phyloP scores from a whole-genome alignment of 1,140 invertebrate species.

The Drosophila nebulosa region DNA sequence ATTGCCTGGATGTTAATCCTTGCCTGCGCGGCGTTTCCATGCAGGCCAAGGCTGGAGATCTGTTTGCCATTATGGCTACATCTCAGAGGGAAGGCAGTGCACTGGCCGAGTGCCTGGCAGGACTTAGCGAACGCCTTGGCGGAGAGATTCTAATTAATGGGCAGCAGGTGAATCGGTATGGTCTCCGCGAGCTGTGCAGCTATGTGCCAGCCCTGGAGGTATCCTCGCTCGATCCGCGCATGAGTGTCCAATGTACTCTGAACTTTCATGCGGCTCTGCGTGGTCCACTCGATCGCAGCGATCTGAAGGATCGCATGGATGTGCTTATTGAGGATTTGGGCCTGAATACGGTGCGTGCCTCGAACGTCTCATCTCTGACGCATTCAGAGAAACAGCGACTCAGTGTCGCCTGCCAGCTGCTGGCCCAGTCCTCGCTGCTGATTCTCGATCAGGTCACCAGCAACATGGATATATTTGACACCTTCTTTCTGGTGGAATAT shows the following conservation, averaged over 20 bases:
- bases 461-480: slow-evolving; percentile 97
- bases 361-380: slow-evolving; percentile 89
- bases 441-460: slow-evolving; percentile 94
- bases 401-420: slow-evolving; percentile 92
- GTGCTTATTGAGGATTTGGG: slow-evolving; percentile 94
- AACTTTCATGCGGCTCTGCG: slow-evolving; percentile 89
- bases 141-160: slow-evolving; percentile 94
- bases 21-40: slow-evolving; percentile 87
- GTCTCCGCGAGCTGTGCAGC: slow-evolving; percentile 84
- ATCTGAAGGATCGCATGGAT: slow-evolving; percentile 88
- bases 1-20: slow-evolving; percentile 83
- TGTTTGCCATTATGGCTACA: slow-evolving; percentile 94
- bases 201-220: slow-evolving; percentile 77
- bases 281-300: slow-evolving; percentile 84
- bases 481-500: slow-evolving; percentile 96
- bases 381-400: slow-evolving; percentile 92
- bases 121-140: slow-evolving; percentile 85
- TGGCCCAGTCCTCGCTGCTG: slow-evolving; percentile 91
- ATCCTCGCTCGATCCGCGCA: slow-evolving; percentile 84
- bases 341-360: slow-evolving; percentile 90
- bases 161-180: slow-evolving; percentile 86
- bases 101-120: slow-evolving; percentile 90
- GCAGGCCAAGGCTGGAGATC: slow-evolving; percentile 93
- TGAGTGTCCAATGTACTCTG: slow-evolving; percentile 91
- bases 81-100: slow-evolving; percentile 89